Percentiles rank a stretch among this genome's conserved stretches.
Evolutionary conservation across 2,888 invertebrate genomes (phyloP).

Genomic region (Nomada hirtipes): DNA sequence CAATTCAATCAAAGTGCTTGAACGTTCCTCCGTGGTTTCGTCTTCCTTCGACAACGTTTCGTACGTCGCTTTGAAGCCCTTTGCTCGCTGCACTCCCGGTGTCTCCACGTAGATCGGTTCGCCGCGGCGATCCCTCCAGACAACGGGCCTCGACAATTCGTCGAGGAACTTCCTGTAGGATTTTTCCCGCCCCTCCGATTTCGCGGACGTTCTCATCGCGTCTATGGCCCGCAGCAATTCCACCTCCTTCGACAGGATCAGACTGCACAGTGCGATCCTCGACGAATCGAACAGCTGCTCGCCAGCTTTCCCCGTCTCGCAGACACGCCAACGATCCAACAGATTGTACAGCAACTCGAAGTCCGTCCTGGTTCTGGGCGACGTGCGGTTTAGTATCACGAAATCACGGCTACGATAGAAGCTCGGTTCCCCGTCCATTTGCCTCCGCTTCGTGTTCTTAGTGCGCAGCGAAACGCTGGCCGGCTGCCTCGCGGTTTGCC

Average conservation of each 20-base stretch:
- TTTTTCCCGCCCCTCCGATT: conserved; percentile 86
- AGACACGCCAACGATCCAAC: conserved; percentile 89
- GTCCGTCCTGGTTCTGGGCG: conserved; percentile 86
- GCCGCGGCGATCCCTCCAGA: conserved; percentile 91
- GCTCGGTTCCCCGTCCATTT: conserved; percentile 10
- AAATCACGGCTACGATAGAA: conserved; percentile 59
- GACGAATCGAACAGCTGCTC: conserved; percentile 33
- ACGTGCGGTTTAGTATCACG: conserved; percentile 60
- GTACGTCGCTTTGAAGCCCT: conserved; percentile 90
- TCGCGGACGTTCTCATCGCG: conserved; percentile 87
- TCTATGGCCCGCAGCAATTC: conserved; percentile 89
- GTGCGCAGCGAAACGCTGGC: not conserved
- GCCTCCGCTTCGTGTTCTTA: conserved; percentile 29
- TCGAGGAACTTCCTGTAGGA: conserved; percentile 88
- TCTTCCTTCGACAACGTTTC: conserved; percentile 87
- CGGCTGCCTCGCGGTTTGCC: conserved; percentile 9
- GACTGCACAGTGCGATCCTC: conserved; percentile 89
- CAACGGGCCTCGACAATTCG: conserved; percentile 89
- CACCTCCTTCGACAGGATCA: conserved; percentile 91
- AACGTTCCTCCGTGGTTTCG: conserved; percentile 87
- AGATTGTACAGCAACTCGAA: conserved; percentile 90
- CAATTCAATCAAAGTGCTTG: conserved; percentile 89
- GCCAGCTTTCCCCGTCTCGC: conserved; percentile 82
- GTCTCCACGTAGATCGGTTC: conserved; percentile 92
- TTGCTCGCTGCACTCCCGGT: conserved; percentile 91